Evolutionary conservation across 23 tunicate genomes (phyloP).

Genomic region (Styela clava): DNA sequence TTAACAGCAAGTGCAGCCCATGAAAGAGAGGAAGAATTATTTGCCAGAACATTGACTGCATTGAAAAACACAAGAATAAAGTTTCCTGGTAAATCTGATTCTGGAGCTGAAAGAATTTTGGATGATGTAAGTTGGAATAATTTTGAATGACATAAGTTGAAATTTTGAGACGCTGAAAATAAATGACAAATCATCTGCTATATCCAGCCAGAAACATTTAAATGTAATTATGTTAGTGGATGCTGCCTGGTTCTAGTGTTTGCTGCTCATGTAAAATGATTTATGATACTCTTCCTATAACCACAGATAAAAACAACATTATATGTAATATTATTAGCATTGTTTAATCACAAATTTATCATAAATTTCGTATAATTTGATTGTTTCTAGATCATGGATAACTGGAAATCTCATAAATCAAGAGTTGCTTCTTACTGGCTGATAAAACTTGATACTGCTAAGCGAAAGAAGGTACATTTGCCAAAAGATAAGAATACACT

Average conservation of each 20-base stretch:
- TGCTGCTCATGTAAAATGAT: too few species aligned
- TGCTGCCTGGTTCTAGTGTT: too few species aligned
- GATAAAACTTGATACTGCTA: constrained; percentile 70
- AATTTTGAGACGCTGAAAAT: too few species aligned
- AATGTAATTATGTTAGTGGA: too few species aligned
- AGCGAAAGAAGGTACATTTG: constrained; percentile 57
- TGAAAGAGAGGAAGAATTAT: constrained; percentile 43
- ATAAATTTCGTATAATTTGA: too few species aligned
- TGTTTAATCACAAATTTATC: too few species aligned
- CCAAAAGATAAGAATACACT: neutral
- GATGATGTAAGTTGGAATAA: constrained; percentile 37
- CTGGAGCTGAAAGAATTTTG: constrained; percentile 50
- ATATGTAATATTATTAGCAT: too few species aligned
- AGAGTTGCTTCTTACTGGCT: constrained; percentile 80
- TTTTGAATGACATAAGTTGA: too few species aligned
- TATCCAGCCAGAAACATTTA: too few species aligned
- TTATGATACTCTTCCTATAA: too few species aligned
- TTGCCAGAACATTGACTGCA: constrained; percentile 33
- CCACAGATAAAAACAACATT: too few species aligned
- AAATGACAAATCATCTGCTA: too few species aligned
- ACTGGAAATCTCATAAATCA: constrained; percentile 73
- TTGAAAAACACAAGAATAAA: constrained; percentile 60
- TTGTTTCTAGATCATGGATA: constrained; percentile 41
- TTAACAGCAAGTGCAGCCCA: neutral
- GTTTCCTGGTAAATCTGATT: constrained; percentile 78